phyloP scores from a whole-genome alignment of 2,888 invertebrate species.

The Deroplatys truncata region DNA sequence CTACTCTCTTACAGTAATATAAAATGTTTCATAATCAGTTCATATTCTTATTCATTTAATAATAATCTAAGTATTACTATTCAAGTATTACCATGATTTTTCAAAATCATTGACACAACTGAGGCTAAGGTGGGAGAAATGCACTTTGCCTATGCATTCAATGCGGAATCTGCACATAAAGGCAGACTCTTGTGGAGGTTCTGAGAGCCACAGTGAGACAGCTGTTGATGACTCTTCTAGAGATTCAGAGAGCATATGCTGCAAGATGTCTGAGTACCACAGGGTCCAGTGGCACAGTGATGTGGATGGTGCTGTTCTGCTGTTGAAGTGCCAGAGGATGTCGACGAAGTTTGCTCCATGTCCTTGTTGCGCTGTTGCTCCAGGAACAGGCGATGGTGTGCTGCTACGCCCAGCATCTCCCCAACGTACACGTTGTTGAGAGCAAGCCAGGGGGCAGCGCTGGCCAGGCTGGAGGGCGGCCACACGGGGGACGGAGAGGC shows the following conservation, averaged over 20 bases:
- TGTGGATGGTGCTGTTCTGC: slow-evolving; percentile 21
- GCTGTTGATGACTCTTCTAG: slow-evolving; percentile 25
- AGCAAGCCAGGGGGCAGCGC: slow-evolving; percentile 34
- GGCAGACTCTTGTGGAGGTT: slow-evolving; percentile 32
- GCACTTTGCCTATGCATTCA: background rate
- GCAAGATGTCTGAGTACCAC: slow-evolving; percentile 31
- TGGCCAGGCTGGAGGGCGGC: slow-evolving; percentile 25
- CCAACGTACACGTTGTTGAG: slow-evolving; percentile 34
- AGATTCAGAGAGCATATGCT: slow-evolving; percentile 38
- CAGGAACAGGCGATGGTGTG: slow-evolving; percentile 33
- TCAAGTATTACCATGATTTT: background rate
- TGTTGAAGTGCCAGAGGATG: background rate
- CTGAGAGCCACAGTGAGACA: slow-evolving; percentile 35
- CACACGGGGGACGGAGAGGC: slow-evolving; percentile 1
- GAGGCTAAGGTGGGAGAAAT: background rate
- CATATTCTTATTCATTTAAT: background rate
- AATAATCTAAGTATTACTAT: background rate
- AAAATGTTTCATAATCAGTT: background rate
- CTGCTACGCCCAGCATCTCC: slow-evolving; percentile 30
- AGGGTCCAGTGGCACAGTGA: slow-evolving; percentile 30
- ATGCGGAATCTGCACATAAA: too few species aligned
- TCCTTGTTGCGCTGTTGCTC: slow-evolving; percentile 30
- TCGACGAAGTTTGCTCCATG: background rate
- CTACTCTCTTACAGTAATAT: background rate
- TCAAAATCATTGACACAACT: background rate